These are phyloP conservation scores for Apocheima hispidaria DNA, from an alignment of 2,888 invertebrate genomes.

Conservation along the genomic window DNA sequence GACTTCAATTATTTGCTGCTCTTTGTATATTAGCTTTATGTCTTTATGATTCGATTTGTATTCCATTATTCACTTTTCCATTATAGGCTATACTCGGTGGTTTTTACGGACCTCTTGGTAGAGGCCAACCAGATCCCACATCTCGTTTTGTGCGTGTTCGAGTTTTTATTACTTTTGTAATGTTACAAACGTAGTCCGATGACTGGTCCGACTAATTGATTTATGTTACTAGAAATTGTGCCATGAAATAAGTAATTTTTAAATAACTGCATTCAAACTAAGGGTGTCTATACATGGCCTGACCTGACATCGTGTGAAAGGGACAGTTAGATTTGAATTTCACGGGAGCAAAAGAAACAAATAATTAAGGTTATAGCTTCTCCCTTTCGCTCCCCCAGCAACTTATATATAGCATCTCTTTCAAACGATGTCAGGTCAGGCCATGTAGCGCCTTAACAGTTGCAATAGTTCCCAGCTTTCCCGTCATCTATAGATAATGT, in stretches of 20 bases:
- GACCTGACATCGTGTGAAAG: too few relatives aligned
- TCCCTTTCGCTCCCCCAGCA: too few relatives aligned
- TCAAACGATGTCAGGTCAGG: too few relatives aligned
- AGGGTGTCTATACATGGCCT: neutral
- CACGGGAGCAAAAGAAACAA: too few relatives aligned
- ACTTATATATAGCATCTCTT: too few relatives aligned
- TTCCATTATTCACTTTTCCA: constrained; percentile 8
- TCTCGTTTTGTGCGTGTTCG: constrained; percentile 15
- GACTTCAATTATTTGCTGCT: constrained; percentile 19
- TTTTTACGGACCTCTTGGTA: constrained; percentile 23
- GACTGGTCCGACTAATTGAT: neutral
- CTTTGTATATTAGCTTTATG: constrained; percentile 12
- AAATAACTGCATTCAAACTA: neutral
- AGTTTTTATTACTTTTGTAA: constrained; percentile 19
- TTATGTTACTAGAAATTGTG: neutral
- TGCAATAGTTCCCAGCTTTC: too few relatives aligned
- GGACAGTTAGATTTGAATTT: too few relatives aligned
- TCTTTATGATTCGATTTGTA: constrained; percentile 21
- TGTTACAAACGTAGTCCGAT: constrained; percentile 3
- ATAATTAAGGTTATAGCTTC: too few relatives aligned
- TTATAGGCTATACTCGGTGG: neutral
- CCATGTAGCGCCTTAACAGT: neutral
- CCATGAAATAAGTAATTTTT: neutral
- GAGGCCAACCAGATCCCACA: constrained; percentile 30
- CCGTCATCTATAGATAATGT: too few relatives aligned